Base-by-base conservation (phyloP, 2,888 invertebrate genomes). In the Chloroclystis v-ata region DNA sequence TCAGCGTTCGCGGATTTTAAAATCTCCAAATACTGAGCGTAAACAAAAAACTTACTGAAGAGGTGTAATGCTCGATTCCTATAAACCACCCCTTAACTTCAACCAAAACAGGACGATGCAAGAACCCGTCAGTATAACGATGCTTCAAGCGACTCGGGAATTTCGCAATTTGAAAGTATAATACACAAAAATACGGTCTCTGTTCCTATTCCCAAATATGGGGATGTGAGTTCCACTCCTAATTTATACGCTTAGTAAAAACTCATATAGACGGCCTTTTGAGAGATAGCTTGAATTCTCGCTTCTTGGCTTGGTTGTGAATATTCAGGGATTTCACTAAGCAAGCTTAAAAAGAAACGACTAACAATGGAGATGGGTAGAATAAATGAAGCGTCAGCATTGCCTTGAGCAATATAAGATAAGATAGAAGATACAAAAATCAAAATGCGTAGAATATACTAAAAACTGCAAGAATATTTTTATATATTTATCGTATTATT, bases 221-320 rank as follows among this genome's bases (percentile, higher is more conserved):
- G 47, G 49, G 47, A 49, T 44, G 59, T 47, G 53, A 67, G 61
- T 63, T 72, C 67, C 72, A 72, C 59, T 81, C 70, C 77, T 78
- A 78, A 84, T 82, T 78, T 75, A 75, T 71, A 65, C 67, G 68
- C 74, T 75, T 82, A 82, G 82, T 83, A 78, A 83, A 83, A 83
- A 72, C 69, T 60, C 59, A 62, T 61, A 55, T 58, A 61, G 61
- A 60, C 60, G 57, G 57, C 65, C 72, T 78, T 78, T 79, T 43
- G 43, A 42, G 46, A 46, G 40, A 52, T 49, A 46, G 45, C 41
- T 63, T 58, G 55, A 50, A 54, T 47, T 47, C 49, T 47, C 40
- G 45, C 35, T 30, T 43, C 43, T 43, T 44, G 43, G 60, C 61
- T 61, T 45, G 37, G 68, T 66, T 75, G 83, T 83, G 82, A 83